Evolutionary conservation across 2,113 vertebrate species (phyloP), one percentile per base, ranked within the genome.

Genomic region (Gopherus flavomarginatus): DNA sequence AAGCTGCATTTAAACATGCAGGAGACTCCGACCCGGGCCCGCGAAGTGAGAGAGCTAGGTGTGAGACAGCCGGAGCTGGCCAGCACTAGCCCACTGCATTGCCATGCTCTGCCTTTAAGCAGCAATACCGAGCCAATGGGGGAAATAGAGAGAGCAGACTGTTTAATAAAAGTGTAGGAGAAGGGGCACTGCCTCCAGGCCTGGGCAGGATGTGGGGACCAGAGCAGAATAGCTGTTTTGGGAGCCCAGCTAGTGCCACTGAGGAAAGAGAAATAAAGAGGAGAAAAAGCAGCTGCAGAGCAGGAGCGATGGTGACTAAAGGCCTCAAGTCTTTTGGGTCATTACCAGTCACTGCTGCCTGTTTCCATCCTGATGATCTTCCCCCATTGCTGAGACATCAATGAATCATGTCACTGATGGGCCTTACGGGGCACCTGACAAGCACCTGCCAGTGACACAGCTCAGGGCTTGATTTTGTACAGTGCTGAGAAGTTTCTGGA

Each of bases 361-460:
- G 47, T 94, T 88, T 96, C 97, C 94, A 1, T 65, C 72, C 75
- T 52, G 50, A 52, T 49, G 77, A 17, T 44, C 31, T 59, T 44
- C 47, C 6, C 44, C n/a, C 1, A 3, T 78, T 8, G 42, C 42
- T 95, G 97, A 96, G 77, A 96, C 96, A 83, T 4, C 0, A 54
- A 31, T 80, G 42, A 69, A 5, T 1, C 21, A 16, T 1, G 4
- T 31, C 2, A 1, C 8, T 13, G 62, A 10, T 47, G 16, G 38
- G 38, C 19, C 4, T 24, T 27, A 8, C 11, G 11, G 38, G 16
- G 59, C 4, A 1, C 38, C 69, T 75, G 4, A 59, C 6, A 8
- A 13, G 52, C n/a, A 16, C 3, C 52, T 0, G 0, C 2, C 0
- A 0, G 4, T 69, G 50, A 65, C 65, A 22, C 19, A 6, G 57